Evolutionary conservation across 1,140 invertebrate species (phyloP), one percentile per base, ranked within the genome.

Genomic region (Littorina saxatilis): DNA sequence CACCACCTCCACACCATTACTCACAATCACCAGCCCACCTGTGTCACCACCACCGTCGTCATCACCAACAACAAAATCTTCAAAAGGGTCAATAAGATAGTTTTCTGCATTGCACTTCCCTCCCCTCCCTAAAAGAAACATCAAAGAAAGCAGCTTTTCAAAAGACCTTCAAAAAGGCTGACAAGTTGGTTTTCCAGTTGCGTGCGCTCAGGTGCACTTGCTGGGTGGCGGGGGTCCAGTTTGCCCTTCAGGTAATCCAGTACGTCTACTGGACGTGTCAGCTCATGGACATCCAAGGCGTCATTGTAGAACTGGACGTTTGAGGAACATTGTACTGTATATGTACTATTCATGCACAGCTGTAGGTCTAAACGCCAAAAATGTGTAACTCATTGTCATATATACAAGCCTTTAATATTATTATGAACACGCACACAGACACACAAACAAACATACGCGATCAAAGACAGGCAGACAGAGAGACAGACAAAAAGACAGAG

Each of bases 201-300:
- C 2, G 70, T 73, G 23, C 17, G 43, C 4, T 35, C 17, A 3
- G 50, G 70, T 15, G 47, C 17, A 20, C 66, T 27, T 4, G 27
- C 47, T 2, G 43, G 7, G 4, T 61, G 50, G 13, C 66, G 52
- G 5, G 40, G 37, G 32, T 58, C 37, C 15, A 83, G 72, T 40
- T 83, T 80, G 39, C 50, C 32, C 61, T 74, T 32, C 43, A 83
- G 47, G 66, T 80, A 76, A 15, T 74, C 78, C 68, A 83, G n/a
- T 2, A 80, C 82, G 76, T 83, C 82, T 20, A 17, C 29, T 37
- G 74, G 68, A 7, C 77, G 37, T 5, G 74, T 73, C 32, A 80
- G 68, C 27, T 79, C 76, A 37, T 82, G 61, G 20, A 82, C 61
- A 4, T 58, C 76, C 81, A 82, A 29, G 29, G 81, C 74, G 27